Evolutionary conservation across 2,888 invertebrate genomes (phyloP).

Genomic region (Andrena chrysosceles): DNA sequence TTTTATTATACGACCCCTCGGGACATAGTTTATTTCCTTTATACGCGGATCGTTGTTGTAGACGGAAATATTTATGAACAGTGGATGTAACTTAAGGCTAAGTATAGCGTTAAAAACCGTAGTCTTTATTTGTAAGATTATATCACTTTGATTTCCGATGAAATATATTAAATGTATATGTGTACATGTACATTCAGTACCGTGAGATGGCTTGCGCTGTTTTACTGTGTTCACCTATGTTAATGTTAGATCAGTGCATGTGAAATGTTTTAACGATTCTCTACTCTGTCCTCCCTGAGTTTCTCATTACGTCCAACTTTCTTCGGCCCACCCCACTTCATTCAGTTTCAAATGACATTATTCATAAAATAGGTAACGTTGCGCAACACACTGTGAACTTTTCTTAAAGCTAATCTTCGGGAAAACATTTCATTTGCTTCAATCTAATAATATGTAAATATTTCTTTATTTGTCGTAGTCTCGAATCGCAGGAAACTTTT

Average conservation of each 20-base stretch:
- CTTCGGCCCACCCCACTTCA: background rate
- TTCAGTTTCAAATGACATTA: too few species aligned
- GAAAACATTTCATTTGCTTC: too few species aligned
- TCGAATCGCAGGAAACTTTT: too few species aligned
- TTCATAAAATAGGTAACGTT: too few species aligned
- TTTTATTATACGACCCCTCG: conserved; percentile 68
- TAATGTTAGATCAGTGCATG: conserved; percentile 7
- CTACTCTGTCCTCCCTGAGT: background rate
- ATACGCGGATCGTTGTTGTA: conserved; percentile 59
- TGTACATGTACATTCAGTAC: conserved; percentile 65
- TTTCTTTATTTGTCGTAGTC: too few species aligned
- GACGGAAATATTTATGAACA: conserved; percentile 62
- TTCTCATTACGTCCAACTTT: background rate
- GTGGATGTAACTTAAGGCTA: conserved; percentile 63
- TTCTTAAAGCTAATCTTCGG: too few species aligned
- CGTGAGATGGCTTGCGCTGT: conserved; percentile 24
- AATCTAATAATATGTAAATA: too few species aligned
- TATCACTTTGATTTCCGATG: conserved; percentile 75
- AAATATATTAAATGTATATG: conserved; percentile 77
- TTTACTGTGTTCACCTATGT: conserved; percentile 5
- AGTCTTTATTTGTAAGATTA: conserved; percentile 77
- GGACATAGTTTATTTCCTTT: conserved; percentile 63
- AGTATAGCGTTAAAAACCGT: conserved; percentile 53
- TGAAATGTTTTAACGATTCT: background rate
- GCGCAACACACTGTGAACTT: too few species aligned